Percentiles rank a stretch among this genome's conserved stretches.
phyloP scores from a whole-genome alignment of 2,113 vertebrate genomes.

The Lamprologus tigripictilis region DNA sequence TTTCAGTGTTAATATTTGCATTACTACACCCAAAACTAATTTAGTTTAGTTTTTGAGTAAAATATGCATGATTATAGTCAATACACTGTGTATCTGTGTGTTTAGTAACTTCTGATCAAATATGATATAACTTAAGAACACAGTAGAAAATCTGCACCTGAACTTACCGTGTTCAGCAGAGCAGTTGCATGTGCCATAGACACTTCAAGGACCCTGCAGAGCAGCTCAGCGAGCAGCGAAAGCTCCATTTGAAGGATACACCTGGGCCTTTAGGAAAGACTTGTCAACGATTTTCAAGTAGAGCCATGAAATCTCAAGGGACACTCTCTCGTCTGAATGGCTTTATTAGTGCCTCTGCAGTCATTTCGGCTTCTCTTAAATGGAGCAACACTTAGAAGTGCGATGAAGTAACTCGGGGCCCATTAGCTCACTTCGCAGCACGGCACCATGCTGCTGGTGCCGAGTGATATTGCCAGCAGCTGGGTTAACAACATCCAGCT shows the following conservation, averaged over 20 bases:
- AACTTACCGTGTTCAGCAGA: not conserved
- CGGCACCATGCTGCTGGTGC: conserved; percentile 56
- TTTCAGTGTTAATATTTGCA: not conserved
- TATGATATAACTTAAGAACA: not conserved
- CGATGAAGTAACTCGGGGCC: conserved; percentile 72
- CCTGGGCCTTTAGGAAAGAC: conserved; percentile 54
- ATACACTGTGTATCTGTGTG: not conserved
- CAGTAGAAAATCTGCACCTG: not conserved
- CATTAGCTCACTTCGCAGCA: conserved; percentile 68
- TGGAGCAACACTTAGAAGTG: conserved; percentile 71
- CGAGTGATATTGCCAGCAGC: conserved; percentile 75
- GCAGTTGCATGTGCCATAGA: conserved; percentile 4
- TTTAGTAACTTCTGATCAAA: not conserved
- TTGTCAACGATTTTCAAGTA: conserved; percentile 49
- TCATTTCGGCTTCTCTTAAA: conserved; percentile 68
- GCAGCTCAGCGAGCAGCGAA: conserved; percentile 1
- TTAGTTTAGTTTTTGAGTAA: not conserved
- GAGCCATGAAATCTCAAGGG: conserved; percentile 42
- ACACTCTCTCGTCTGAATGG: conserved; percentile 38
- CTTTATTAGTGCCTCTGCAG: conserved; percentile 72
- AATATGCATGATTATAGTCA: not conserved
- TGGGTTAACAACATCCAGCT: conserved; percentile 54
- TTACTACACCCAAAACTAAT: not conserved
- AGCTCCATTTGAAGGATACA: conserved; percentile 45
- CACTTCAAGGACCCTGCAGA: not conserved